Percentiles rank a stretch among this genome's conserved stretches.
phyloP scores from a whole-genome alignment of 2,113 vertebrate species.

The Esox niger region DNA sequence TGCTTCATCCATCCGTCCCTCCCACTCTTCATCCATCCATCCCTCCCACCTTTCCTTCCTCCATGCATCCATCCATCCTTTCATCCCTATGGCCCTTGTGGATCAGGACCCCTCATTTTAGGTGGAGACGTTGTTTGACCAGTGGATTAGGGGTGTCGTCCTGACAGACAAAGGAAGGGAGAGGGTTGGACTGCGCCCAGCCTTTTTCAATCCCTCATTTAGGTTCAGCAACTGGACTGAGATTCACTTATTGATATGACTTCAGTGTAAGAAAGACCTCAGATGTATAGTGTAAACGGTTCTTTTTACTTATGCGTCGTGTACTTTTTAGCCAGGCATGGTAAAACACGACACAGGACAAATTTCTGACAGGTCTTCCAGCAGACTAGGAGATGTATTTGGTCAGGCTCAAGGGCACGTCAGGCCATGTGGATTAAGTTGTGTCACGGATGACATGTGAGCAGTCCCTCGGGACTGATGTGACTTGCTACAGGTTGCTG shows the following conservation, averaged over 20 bases:
- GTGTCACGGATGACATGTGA: constrained; percentile 38
- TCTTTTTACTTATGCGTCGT: too few species aligned
- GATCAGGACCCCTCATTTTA: constrained; percentile 76
- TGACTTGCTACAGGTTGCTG: constrained; percentile 43
- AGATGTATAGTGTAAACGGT: too few species aligned
- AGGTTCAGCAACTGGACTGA: neutral
- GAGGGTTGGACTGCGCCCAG: constrained; percentile 27
- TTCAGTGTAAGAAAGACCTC: too few species aligned
- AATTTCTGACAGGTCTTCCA: neutral
- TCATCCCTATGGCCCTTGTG: constrained; percentile 66
- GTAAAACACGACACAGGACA: too few species aligned
- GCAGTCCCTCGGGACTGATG: constrained; percentile 35
- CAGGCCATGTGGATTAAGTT: constrained; percentile 22
- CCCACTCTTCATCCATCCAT: constrained; percentile 65
- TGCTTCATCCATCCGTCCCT: constrained; percentile 73
- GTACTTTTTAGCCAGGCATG: too few species aligned
- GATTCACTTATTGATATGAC: neutral
- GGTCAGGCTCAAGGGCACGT: neutral
- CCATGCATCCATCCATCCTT: constrained; percentile 59
- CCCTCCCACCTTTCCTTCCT: constrained; percentile 62
- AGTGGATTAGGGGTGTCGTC: constrained; percentile 64
- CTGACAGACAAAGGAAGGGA: constrained; percentile 50
- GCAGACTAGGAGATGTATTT: neutral
- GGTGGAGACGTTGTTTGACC: constrained; percentile 68
- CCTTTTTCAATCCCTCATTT: neutral